These are phyloP conservation scores for Xylota sylvarum DNA, from an alignment of 2,888 invertebrate genomes.

Conservation along the genomic window DNA sequence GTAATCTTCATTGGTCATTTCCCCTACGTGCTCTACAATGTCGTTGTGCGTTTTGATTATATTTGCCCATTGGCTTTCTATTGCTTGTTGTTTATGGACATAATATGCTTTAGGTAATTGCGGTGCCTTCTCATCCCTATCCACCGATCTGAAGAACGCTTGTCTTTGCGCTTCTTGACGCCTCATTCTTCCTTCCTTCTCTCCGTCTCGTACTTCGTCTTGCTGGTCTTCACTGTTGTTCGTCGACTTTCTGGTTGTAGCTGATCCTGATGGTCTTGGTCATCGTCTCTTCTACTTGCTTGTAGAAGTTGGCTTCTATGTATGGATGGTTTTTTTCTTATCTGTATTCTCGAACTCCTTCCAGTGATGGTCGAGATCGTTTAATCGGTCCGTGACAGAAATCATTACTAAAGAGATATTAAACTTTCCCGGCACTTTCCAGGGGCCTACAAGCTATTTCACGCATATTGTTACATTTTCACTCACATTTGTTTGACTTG, in stretches of 20 bases:
- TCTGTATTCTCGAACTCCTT: neutral
- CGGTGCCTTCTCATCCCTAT: neutral
- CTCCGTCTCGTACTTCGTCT: too few relatives aligned
- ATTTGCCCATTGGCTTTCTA: neutral
- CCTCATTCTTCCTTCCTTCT: neutral
- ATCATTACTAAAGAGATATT: too few relatives aligned
- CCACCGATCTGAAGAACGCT: conserved; percentile 8
- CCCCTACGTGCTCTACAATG: neutral
- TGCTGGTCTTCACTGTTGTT: neutral
- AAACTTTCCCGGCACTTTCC: too few relatives aligned
- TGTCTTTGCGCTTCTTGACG: conserved; percentile 16
- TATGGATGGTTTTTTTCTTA: neutral
- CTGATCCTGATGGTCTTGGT: neutral
- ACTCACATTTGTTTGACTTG: too few relatives aligned
- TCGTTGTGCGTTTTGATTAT: conserved; percentile 7
- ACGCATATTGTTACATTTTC: too few relatives aligned
- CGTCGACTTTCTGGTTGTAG: neutral
- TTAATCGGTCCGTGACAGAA: too few relatives aligned
- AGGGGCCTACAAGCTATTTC: too few relatives aligned
- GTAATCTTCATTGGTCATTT: neutral
- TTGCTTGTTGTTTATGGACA: conserved; percentile 6
- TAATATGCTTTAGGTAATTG: neutral
- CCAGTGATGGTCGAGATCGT: neutral
- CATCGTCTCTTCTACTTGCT: neutral
- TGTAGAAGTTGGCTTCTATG: neutral